Percentiles rank a stretch among this genome's conserved stretches.
These are phyloP conservation scores for Deilephila elpenor DNA, from an alignment of 2,888 invertebrate species.

Conservation along the genomic window DNA sequence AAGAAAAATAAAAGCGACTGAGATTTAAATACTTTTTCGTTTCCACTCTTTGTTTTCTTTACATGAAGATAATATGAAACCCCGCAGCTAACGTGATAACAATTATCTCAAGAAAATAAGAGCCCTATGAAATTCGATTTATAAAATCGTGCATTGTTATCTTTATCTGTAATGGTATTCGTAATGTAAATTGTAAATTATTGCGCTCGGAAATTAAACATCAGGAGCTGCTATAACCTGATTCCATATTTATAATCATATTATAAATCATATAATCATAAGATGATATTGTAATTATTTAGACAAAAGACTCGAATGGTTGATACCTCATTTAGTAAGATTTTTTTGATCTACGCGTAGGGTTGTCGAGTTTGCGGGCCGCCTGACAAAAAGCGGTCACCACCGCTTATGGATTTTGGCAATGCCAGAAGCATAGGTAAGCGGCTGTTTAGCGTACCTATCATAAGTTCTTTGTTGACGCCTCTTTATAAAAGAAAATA, in stretches of 20 bases:
- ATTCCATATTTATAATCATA: neutral
- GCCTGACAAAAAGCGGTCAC: too few species aligned
- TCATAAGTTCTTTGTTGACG: too few species aligned
- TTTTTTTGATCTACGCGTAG: too few species aligned
- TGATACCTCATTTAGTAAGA: too few species aligned
- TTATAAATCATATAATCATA: too few species aligned
- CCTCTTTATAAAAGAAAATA: too few species aligned
- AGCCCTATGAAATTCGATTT: slow-evolving; percentile 14
- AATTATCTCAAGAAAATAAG: slow-evolving; percentile 36
- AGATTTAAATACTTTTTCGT: slow-evolving; percentile 78
- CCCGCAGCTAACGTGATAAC: slow-evolving; percentile 27
- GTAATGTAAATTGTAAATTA: slow-evolving; percentile 23
- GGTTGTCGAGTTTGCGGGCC: too few species aligned
- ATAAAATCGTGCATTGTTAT: slow-evolving; percentile 22
- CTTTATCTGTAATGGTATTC: slow-evolving; percentile 16
- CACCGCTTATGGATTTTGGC: too few species aligned
- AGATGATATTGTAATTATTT: neutral
- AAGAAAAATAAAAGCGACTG: slow-evolving; percentile 76
- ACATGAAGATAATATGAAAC: slow-evolving; percentile 41
- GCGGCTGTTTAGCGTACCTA: too few species aligned
- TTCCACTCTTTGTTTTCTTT: slow-evolving; percentile 60
- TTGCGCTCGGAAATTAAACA: slow-evolving; percentile 17
- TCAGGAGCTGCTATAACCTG: neutral
- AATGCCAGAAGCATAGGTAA: too few species aligned
- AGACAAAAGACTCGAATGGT: neutral